phyloP scores from a whole-genome alignment of 2,888 invertebrate genomes.

The Coremacera marginata region DNA sequence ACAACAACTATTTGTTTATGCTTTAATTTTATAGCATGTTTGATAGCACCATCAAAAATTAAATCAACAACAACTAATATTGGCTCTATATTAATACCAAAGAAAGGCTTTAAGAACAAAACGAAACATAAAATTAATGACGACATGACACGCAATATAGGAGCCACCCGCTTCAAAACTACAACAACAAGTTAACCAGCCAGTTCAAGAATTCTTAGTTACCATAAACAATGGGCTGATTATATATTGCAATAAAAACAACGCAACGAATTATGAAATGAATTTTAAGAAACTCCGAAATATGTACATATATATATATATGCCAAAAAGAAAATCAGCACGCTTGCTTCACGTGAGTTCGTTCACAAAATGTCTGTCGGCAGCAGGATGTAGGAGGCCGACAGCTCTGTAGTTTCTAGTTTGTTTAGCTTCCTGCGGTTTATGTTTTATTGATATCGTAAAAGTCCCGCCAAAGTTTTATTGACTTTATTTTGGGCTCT shows the following conservation, averaged over 20 bases:
- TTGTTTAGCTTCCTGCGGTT: not conserved
- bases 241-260: conserved; percentile 14
- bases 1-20: not conserved
- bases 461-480: not conserved
- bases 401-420: not conserved
- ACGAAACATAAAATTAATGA: conserved; percentile 21
- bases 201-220: not conserved
- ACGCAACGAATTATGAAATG: conserved; percentile 9
- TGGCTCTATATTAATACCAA: not conserved
- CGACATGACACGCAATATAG: conserved; percentile 19
- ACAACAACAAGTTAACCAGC: not conserved
- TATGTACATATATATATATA: no score
- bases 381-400: not conserved
- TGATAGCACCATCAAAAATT: not conserved
- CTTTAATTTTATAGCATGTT: conserved; percentile 24
- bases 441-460: conserved; percentile 14
- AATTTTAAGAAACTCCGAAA: not conserved
- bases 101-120: conserved; percentile 13
- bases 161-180: not conserved
- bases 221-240: conserved; percentile 3
- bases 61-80: conserved; percentile 4
- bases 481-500: not conserved
- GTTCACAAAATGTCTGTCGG: no score
- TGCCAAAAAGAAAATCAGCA: no score
- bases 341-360: no score